A percentile compares a stretch with the other conserved stretches of the same genome.
phyloP scores from a whole-genome alignment of 2,797 vertebrate genomes.

The Melanotaenia pygmaea region DNA sequence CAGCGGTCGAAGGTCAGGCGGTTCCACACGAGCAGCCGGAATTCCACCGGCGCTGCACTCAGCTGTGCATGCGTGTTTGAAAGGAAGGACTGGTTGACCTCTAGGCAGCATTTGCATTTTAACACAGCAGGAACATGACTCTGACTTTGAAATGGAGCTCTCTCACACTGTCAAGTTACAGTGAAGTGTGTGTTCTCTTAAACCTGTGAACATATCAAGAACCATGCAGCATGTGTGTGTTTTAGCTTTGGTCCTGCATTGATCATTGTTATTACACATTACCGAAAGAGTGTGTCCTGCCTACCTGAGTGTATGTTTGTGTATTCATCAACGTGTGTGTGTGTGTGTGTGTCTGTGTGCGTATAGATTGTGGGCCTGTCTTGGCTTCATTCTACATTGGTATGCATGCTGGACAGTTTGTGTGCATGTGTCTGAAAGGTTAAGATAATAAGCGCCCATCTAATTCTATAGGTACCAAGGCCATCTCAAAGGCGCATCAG shows the following conservation, averaged over 20 bases:
- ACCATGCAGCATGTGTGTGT: neutral
- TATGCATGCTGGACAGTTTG: slow-evolving; percentile 37
- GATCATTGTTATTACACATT: slow-evolving; percentile 56
- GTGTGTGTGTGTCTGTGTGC: slow-evolving; percentile 2
- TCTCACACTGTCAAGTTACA: slow-evolving; percentile 20
- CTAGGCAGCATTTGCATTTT: slow-evolving; percentile 59
- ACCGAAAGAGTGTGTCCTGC: neutral
- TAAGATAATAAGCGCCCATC: slow-evolving; percentile 70
- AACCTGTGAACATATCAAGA: neutral
- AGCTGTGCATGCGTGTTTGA: slow-evolving; percentile 25
- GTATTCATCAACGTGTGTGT: neutral
- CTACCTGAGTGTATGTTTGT: neutral
- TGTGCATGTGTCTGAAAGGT: slow-evolving; percentile 25
- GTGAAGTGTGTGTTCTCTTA: neutral
- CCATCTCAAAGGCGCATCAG: slow-evolving; percentile 74
- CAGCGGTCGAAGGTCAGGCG: slow-evolving; percentile 72
- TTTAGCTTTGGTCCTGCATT: slow-evolving; percentile 27
- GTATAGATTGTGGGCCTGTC: slow-evolving; percentile 20
- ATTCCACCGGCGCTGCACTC: slow-evolving; percentile 63
- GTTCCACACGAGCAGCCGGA: slow-evolving; percentile 64
- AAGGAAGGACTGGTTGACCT: slow-evolving; percentile 40
- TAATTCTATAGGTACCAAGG: slow-evolving; percentile 70
- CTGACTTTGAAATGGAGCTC: slow-evolving; percentile 47
- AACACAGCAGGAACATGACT: slow-evolving; percentile 31
- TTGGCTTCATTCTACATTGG: slow-evolving; percentile 49